Evolutionary conservation across 2,113 vertebrate genomes (phyloP), one percentile per base, ranked within the genome.

Genomic region (Microtus oregoni): DNA sequence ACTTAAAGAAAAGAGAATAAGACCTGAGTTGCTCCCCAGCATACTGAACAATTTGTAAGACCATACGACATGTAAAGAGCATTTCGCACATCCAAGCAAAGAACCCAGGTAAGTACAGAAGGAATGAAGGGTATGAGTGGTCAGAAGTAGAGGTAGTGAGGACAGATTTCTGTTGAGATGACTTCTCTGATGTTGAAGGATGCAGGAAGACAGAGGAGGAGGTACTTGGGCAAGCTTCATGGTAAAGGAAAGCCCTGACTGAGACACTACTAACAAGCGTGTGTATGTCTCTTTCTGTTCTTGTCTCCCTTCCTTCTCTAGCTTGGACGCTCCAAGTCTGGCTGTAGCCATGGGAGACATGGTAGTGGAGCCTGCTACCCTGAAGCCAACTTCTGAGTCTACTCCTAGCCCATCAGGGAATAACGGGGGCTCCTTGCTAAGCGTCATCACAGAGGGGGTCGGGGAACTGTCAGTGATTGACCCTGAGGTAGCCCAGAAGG

Each of bases 381-480:
- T 96, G 97, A 96, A 97, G 89, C 95, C 98, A 94, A 79, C 96
- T 94, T 97, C 95, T 26, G 97, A 98, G 92, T 73, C 96, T 22
- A 5, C 95, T 95, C 24, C 94, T 0, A 91, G 58, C 2, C 89
- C 98, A 65, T 96, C 97, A 0, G 98, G 98, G 1, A 98, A 96
- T 41, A 98, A 97, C 11, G 97, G 98, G 20, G 99, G 99, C 11
- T 98, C 98, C 0, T 94, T 98, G 1, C 99, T 99, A 77, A 98
- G 98, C 0, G 98, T 99, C 97, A 99, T 99, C 98, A 98, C 97
- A 0, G 99, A 99, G 96, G 99, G 99, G 0, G 97, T 98, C 1
- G 98, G 98, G 1, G 99, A 99, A 94, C 98, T 99, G 65, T 98
- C 98, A 1, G 98, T 99, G 82, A 99, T 99, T 22, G 99, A 99